Conservation (phyloP, 1,140 invertebrate genomes). For the Scaptodrosophila lebanonensis region DNA sequence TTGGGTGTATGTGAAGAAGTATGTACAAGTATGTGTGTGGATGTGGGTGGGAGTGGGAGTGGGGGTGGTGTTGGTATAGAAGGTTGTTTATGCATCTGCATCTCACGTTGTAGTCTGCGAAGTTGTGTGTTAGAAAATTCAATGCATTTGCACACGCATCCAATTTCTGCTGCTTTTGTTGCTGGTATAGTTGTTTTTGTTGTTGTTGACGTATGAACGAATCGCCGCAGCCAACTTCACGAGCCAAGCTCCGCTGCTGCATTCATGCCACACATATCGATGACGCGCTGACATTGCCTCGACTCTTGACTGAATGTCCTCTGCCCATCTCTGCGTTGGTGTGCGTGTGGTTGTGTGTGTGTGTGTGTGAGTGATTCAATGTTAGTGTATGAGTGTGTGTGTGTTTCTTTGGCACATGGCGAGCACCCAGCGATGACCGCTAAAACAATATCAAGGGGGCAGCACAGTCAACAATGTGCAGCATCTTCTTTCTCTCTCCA, state of each 20-base stretch:
- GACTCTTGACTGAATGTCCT: constrained; percentile 62
- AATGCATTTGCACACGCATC: constrained; percentile 70
- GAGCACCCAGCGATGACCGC: too few relatives aligned
- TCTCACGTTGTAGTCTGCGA: constrained; percentile 56
- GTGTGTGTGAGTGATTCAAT: constrained; percentile 5
- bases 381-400: constrained; percentile 4
- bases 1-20: too few relatives aligned
- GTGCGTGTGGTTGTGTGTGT: constrained; percentile 6
- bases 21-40: constrained; percentile 22
- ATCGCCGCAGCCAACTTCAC: too few relatives aligned
- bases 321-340: too few relatives aligned
- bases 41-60: constrained; percentile 8
- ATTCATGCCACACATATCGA: constrained; percentile 63
- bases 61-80: constrained; percentile 14
- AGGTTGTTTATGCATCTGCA: constrained; percentile 63
- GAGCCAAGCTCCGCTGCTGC: constrained; percentile 7
- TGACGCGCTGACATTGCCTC: constrained; percentile 68
- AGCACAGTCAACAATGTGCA: too few relatives aligned
- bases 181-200: constrained; percentile 33
- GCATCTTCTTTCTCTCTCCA: too few relatives aligned
- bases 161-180: constrained; percentile 50
- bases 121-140: constrained; percentile 72
- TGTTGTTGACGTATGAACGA: constrained; percentile 1
- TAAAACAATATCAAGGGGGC: too few relatives aligned
- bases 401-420: background rate